These are phyloP conservation scores for Teinopalpus imperialis DNA, from an alignment of 2,888 invertebrate species.

Conservation along the genomic window DNA sequence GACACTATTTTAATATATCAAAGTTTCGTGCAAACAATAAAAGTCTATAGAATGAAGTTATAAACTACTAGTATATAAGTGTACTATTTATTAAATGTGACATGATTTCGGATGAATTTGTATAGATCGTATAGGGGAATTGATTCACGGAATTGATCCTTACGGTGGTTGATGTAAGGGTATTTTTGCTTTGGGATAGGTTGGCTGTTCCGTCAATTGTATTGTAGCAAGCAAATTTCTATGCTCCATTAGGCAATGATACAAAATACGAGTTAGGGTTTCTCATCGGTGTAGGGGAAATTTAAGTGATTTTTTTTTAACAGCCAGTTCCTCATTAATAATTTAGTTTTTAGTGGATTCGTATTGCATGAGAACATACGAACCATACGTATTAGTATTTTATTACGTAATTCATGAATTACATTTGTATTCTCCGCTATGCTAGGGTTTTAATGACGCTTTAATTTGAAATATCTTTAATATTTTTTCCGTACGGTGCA, in stretches of 20 bases:
- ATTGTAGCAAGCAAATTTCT: constrained; percentile 11
- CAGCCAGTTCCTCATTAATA: constrained; percentile 28
- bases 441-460: constrained; percentile 25
- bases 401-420: constrained; percentile 2
- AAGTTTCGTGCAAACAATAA: constrained; percentile 57
- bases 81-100: constrained; percentile 64
- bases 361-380: constrained; percentile 12
- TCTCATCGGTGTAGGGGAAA: neutral
- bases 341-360: constrained; percentile 24
- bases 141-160: constrained; percentile 33
- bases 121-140: constrained; percentile 38
- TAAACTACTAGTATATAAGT: constrained; percentile 69
- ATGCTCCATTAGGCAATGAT: constrained; percentile 11
- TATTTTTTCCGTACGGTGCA: constrained; percentile 41
- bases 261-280: neutral
- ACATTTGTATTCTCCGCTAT: constrained; percentile 14
- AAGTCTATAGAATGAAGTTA: constrained; percentile 62
- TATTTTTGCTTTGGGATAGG: constrained; percentile 36
- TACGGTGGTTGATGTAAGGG: constrained; percentile 28
- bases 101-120: constrained; percentile 49
- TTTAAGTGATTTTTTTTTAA: constrained; percentile 18
- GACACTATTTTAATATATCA: constrained; percentile 71
- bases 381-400: constrained; percentile 1
- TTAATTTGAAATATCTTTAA: constrained; percentile 25
- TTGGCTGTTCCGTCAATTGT: constrained; percentile 17